Evolutionary conservation across 1,140 invertebrate genomes (phyloP).

Genomic region (Marisa cornuarietis): DNA sequence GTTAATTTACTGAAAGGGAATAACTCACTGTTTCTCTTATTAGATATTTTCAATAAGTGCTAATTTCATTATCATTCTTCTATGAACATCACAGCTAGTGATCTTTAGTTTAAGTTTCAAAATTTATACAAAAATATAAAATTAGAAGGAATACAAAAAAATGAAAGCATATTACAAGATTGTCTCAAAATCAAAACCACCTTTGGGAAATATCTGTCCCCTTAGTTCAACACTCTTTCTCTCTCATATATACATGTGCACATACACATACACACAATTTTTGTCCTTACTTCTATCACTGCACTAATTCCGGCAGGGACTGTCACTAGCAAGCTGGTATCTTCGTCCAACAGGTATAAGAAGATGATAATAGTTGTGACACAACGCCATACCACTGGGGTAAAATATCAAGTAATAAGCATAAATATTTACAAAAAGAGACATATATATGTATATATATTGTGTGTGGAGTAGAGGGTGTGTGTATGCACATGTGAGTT

Average conservation of each 20-base stretch:
- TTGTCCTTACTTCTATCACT: constrained; percentile 77
- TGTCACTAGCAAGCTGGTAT: constrained; percentile 89
- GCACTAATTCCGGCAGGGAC: constrained; percentile 86
- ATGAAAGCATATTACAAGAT: not conserved
- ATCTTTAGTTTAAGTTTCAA: not conserved
- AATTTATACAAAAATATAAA: not conserved
- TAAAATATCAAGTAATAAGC: not conserved
- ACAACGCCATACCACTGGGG: constrained; percentile 84
- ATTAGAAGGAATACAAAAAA: not conserved
- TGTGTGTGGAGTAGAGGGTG: not conserved
- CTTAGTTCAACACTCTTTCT: not conserved
- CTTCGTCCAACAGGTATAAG: constrained; percentile 91
- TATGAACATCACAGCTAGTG: not conserved
- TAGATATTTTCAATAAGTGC: too few relatives aligned
- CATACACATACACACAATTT: not conserved
- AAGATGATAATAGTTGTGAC: constrained; percentile 95
- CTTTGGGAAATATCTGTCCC: not conserved
- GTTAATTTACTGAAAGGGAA: not conserved
- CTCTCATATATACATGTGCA: not conserved
- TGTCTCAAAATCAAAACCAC: not conserved
- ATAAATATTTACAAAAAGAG: not conserved
- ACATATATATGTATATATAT: not conserved
- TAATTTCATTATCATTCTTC: too few relatives aligned
- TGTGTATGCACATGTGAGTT: too few relatives aligned
- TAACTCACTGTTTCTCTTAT: not conserved